phyloP scores from a whole-genome alignment of 2,113 vertebrate species.

The Syrrhaptes paradoxus region DNA sequence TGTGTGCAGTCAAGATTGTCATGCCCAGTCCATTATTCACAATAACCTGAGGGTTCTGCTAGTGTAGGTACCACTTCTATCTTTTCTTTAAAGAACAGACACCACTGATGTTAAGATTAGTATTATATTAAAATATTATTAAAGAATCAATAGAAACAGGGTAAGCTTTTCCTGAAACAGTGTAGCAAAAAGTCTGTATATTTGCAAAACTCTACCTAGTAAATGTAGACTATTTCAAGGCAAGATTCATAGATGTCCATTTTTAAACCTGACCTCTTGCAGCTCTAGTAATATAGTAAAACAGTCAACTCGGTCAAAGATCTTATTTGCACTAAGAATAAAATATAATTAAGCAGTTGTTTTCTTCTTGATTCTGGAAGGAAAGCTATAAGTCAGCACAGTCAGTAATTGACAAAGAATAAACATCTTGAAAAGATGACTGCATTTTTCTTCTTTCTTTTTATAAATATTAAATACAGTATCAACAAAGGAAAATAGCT shows the following conservation, averaged over 20 bases:
- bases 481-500: neutral
- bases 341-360: neutral
- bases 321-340: neutral
- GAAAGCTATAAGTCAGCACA: neutral
- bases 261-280: neutral
- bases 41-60: neutral
- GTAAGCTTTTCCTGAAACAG: neutral
- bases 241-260: neutral
- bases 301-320: neutral
- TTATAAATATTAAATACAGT: neutral
- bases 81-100: neutral
- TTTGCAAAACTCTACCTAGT: neutral
- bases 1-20: neutral
- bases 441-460: neutral
- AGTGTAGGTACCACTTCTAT: neutral
- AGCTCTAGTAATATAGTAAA: neutral
- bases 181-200: neutral
- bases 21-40: neutral
- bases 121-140: neutral
- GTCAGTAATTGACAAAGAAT: neutral
- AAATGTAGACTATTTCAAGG: neutral
- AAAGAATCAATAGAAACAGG: neutral
- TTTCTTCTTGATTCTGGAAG: neutral
- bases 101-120: neutral
- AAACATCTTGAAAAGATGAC: neutral